These are phyloP conservation scores for Rana temporaria DNA, from an alignment of 2,113 vertebrate species.

Conservation along the genomic window DNA sequence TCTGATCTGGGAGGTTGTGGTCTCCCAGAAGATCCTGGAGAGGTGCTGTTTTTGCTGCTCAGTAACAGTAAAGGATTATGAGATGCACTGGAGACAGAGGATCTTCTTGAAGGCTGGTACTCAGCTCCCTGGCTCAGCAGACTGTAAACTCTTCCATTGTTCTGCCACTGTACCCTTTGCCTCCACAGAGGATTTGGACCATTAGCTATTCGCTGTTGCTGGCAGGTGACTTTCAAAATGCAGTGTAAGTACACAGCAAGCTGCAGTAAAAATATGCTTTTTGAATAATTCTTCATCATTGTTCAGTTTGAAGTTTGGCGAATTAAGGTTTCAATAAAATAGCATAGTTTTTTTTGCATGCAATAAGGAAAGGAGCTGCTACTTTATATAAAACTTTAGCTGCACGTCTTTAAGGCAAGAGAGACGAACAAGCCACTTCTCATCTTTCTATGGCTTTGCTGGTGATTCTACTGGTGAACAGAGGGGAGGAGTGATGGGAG, in stretches of 20 bases:
- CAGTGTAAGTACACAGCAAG: conserved; percentile 66
- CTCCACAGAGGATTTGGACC: conserved; percentile 72
- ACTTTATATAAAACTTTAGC: conserved; percentile 22
- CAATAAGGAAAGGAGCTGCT: neutral
- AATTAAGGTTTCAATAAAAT: neutral
- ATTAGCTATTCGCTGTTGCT: conserved; percentile 64
- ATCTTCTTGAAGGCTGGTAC: conserved; percentile 77
- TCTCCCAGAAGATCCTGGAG: neutral
- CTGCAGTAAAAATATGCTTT: conserved; percentile 65
- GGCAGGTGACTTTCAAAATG: conserved; percentile 66
- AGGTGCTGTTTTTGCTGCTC: conserved; percentile 60
- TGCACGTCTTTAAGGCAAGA: conserved; percentile 22
- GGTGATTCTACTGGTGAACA: conserved; percentile 67
- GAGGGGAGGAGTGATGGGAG: conserved; percentile 67
- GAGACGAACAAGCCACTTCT: conserved; percentile 62
- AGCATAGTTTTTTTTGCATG: neutral
- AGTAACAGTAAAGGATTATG: conserved; percentile 64
- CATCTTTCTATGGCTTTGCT: conserved; percentile 63
- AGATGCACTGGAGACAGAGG: conserved; percentile 56
- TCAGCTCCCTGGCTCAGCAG: conserved; percentile 83
- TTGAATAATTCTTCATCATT: conserved; percentile 61
- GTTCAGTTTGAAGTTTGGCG: neutral
- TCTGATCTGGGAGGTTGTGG: conserved; percentile 9
- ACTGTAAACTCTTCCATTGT: conserved; percentile 88
- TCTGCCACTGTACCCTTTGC: conserved; percentile 84